phyloP scores from a whole-genome alignment of 92 coral and sea anemone genomes.

The Porites divaricata region DNA sequence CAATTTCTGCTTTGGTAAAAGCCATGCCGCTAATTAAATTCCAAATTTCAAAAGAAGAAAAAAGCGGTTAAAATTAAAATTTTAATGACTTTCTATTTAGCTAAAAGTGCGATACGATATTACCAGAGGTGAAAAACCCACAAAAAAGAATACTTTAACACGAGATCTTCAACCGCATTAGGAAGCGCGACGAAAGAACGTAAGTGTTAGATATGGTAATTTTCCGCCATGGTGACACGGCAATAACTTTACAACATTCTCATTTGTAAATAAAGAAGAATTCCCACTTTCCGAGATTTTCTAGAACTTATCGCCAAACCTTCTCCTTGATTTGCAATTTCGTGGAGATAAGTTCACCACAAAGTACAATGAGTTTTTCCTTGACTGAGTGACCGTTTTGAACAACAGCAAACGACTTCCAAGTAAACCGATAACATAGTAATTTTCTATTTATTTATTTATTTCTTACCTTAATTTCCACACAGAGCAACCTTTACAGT shows the following conservation, averaged over 20 bases:
- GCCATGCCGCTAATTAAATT: slow-evolving; percentile 40
- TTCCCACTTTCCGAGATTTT: neutral
- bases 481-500: neutral
- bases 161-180: neutral
- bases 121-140: neutral
- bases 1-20: slow-evolving; percentile 8
- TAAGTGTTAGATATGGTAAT: slow-evolving; percentile 9
- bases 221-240: neutral
- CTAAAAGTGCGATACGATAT: slow-evolving; percentile 23
- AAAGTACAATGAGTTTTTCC: neutral
- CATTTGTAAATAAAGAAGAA: slow-evolving; percentile 1
- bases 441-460: neutral
- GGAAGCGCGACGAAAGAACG: neutral
- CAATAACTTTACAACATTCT: slow-evolving; percentile 11
- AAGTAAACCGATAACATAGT: neutral
- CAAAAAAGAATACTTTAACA: neutral
- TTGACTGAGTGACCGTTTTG: neutral
- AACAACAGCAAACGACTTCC: neutral
- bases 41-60: slow-evolving; percentile 15
- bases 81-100: slow-evolving; percentile 41
- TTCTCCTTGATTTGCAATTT: neutral
- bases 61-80: slow-evolving; percentile 36
- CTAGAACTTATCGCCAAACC: neutral
- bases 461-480: slow-evolving; percentile 35
- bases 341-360: neutral